Evolutionary conservation across 2,797 vertebrate genomes (phyloP), one percentile per base, ranked within the genome.

Genomic region (Melanotaenia boesemani): DNA sequence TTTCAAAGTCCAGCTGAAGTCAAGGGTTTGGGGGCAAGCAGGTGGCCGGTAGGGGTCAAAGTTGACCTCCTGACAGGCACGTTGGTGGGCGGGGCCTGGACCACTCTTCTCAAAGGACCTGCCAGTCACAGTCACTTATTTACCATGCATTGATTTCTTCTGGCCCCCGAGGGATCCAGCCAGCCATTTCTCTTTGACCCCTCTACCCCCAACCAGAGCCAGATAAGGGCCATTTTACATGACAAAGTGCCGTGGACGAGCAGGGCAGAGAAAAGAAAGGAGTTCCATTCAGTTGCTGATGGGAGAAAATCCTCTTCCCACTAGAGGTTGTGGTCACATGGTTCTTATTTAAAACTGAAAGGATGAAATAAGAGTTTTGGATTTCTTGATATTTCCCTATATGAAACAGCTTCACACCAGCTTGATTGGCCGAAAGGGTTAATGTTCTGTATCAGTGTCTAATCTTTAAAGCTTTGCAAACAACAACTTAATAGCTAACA

Each of bases 151-250:
- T 74, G 77, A 91, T 90, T 89, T 85, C 77, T 74, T 74, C 46
- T 67, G 86, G 86, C 90, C 90, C 26, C 86, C 80, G 64, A 86
- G 44, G 87, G 89, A 85, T 69, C 79, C 72, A 48, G 80, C 72
- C 55, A 67, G 77, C 84, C 66, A 85, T 86, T 89, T 64, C 85
- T 88, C 86, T 75, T 64, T 55, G 59, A 76, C 86, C 82, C 75
- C 71, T 71, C 79, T 81, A 80, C 82, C 88, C 87, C 87, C 89
- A 85, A 69, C 86, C 82, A 54, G 77, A 66, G 83, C 79, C 82
- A 84, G 91, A 94, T 92, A 94, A 93, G 92, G 90, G 75, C 84
- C 89, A 91, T 90, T 94, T 94, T 95, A 92, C 94, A 95, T 95
- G 91, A 95, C 94, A 95, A 95, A 94, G 93, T 94, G 82, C 80